A percentile compares a stretch with the other conserved stretches of the same genome.
phyloP scores from a whole-genome alignment of 35 echinoderm and acorn worm species.

The Anneissia japonica region DNA sequence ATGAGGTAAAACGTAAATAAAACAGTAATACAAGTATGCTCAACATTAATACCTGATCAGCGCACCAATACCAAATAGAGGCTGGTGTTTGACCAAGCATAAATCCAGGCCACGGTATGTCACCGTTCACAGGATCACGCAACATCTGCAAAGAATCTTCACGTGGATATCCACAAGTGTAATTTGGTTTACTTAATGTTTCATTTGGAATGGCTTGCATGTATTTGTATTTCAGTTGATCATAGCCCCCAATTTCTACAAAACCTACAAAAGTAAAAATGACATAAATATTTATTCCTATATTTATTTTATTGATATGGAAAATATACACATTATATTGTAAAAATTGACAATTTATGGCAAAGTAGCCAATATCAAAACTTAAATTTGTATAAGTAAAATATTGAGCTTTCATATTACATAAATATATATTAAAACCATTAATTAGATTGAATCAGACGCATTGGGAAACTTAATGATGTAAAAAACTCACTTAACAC shows the following conservation, averaged over 20 bases:
- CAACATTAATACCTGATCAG: constrained; percentile 97
- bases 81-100: constrained; percentile 72
- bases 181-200: constrained; percentile 34
- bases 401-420: no score
- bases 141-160: constrained; percentile 69
- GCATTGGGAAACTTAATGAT: no score
- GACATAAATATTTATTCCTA: no score
- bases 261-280: neutral
- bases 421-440: no score
- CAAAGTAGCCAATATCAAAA: no score
- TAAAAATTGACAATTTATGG: no score
- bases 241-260: constrained; percentile 48
- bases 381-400: no score
- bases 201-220: constrained; percentile 61
- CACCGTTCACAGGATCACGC: constrained; percentile 47
- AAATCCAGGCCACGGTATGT: constrained; percentile 87
- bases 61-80: constrained; percentile 95
- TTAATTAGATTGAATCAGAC: no score
- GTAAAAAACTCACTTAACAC: constrained; percentile 53
- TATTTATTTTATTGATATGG: no score
- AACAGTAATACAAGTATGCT: no score
- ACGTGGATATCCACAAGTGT: constrained; percentile 49
- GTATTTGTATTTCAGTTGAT: constrained; percentile 45
- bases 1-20: no score
- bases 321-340: no score